Evolutionary conservation across 2,888 invertebrate species (phyloP), one percentile per base, ranked within the genome.

Genomic region (Scelioninae gen. 1): DNA sequence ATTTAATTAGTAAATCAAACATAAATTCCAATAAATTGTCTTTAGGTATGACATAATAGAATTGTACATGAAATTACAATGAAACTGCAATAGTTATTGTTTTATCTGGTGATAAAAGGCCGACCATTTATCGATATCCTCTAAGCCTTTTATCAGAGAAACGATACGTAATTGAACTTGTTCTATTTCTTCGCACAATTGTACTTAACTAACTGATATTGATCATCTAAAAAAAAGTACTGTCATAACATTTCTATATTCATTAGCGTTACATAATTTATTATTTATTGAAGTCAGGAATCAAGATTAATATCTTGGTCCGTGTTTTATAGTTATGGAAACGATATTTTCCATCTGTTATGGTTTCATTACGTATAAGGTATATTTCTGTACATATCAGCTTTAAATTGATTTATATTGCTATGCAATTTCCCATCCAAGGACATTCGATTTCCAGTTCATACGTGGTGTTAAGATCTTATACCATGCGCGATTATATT

Each of bases 261-360:
- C 32, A 65, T 71, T 56, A 63, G 32, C 6, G n/a, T 69, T 55
- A 38, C 56, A 40, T 56, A 56, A 77, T 55, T 69, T 69, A 62
- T 62, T 68, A 65, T 75, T 65, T 56, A 56, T 43, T n/a, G 38
- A 38, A 43, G 11, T 13, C 11, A 29, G 47, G 38, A 56, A 29
- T 65, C 49, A 75, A 10, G 56, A 65, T 65, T 65, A 47, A 56
- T 65, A 40, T 56, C 34, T 16, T 32, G 56, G 29, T 34, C 45
- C 32, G 16, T 47, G 55, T 62, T 32, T 47, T 11, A 11, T 23
- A 16, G 49, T 60, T 60, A 43, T 43, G 29, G 31, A 43, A 43
- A 72, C 40, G 53, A 60, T 13, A 40, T 43, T 62, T 23, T 40
- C 8, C 47, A 40, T 43, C 62, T 53, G 51, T 62, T 43, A 51